phyloP scores from a whole-genome alignment of 1,140 invertebrate species.

The Parapsyche elsis region DNA sequence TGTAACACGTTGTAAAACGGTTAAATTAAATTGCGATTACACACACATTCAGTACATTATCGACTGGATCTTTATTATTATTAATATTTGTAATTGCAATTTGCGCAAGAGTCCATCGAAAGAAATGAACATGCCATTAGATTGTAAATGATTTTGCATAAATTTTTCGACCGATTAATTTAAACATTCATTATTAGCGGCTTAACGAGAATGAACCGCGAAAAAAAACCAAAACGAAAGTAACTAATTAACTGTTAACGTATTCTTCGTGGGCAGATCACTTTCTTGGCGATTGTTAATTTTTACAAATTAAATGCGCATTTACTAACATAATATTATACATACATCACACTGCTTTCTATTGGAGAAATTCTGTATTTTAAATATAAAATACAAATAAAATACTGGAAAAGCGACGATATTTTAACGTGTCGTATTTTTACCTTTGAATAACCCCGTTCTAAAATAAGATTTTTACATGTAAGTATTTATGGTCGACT shows the following conservation, averaged over 20 bases:
- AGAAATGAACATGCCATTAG: neutral
- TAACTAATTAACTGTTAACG: neutral
- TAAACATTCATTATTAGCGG: neutral
- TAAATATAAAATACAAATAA: too few species aligned
- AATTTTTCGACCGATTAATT: neutral
- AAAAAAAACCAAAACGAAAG: constrained; percentile 13
- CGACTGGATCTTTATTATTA: too few species aligned
- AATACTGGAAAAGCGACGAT: too few species aligned
- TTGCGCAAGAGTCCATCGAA: neutral
- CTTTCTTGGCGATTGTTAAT: neutral
- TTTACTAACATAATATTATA: too few species aligned
- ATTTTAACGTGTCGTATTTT: too few species aligned
- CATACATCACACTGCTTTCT: too few species aligned
- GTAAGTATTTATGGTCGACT: neutral
- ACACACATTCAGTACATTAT: too few species aligned
- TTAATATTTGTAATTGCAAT: neutral
- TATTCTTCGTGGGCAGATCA: neutral
- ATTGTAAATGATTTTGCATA: constrained; percentile 1
- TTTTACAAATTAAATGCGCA: neutral
- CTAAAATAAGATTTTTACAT: neutral
- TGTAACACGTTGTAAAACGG: too few species aligned
- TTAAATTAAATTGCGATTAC: too few species aligned
- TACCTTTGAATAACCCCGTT: too few species aligned
- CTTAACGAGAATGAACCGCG: too few species aligned
- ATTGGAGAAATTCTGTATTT: too few species aligned